Evolutionary conservation across 2,797 vertebrate genomes (phyloP).

Genomic region (Chloroceryle inda): DNA sequence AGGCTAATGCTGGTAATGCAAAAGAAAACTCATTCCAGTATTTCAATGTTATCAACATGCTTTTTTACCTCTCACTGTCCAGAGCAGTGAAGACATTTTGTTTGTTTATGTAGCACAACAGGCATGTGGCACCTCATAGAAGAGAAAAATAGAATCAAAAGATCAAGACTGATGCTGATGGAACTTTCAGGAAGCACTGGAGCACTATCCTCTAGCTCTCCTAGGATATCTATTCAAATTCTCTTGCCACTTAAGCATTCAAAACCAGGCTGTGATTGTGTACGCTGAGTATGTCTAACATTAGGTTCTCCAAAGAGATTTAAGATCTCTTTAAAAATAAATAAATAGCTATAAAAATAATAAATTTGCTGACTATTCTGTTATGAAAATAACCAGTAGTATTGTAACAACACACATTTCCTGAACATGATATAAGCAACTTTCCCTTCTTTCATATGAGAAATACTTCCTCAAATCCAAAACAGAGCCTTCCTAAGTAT

Average conservation of each 20-base stretch:
- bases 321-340: too few species aligned
- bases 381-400: constrained; percentile 47
- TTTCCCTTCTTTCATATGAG: constrained; percentile 51
- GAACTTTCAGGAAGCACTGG: neutral
- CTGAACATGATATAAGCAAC: constrained; percentile 32
- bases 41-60: neutral
- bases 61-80: neutral
- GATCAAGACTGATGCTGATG: neutral
- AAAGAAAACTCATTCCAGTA: neutral
- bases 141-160: neutral
- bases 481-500: constrained; percentile 56
- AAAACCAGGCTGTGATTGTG: neutral
- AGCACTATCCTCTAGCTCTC: neutral
- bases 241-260: neutral
- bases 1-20: neutral
- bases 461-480: constrained; percentile 62
- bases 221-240: neutral
- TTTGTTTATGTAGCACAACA: neutral
- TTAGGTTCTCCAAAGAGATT: neutral
- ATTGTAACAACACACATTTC: constrained; percentile 50
- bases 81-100: neutral
- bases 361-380: neutral
- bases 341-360: neutral
- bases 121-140: neutral
- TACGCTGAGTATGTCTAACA: neutral